Percentiles rank a stretch among this genome's conserved stretches.
Conservation (phyloP, 2,113 vertebrate genomes). For the Dicerorhinus sumatrensis region DNA sequence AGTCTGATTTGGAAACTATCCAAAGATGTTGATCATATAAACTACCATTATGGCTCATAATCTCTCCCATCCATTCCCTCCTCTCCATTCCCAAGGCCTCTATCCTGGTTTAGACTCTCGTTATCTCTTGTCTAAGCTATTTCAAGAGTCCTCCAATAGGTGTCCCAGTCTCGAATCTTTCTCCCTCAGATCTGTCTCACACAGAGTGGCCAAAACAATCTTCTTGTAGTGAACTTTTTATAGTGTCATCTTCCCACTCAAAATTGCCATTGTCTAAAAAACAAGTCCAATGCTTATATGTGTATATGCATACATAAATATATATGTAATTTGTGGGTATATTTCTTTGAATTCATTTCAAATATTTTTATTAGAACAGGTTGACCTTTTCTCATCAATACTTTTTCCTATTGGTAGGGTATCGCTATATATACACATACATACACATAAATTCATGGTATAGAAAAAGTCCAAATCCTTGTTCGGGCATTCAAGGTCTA, state of each 20-base stretch:
- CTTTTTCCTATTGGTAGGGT: neutral
- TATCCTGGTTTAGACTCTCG: neutral
- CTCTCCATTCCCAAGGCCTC: neutral
- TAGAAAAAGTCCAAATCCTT: neutral
- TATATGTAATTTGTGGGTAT: too few species aligned
- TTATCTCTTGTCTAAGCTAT: neutral
- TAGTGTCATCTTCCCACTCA: neutral
- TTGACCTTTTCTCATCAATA: neutral
- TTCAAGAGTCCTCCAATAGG: neutral
- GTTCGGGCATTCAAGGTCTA: neutral
- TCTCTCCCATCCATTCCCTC: neutral
- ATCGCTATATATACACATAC: neutral
- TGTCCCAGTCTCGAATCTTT: neutral
- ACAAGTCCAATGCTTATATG: neutral
- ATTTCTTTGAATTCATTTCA: neutral
- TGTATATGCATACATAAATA: neutral
- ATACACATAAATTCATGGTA: neutral
- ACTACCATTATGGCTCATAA: neutral
- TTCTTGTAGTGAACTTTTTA: neutral
- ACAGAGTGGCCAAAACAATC: accelerated
- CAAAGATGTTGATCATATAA: neutral
- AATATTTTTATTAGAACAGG: neutral
- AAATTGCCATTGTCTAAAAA: neutral
- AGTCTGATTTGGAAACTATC: neutral
- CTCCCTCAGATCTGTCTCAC: neutral